Evolutionary conservation across 2,113 vertebrate species (phyloP).

Genomic region (Asarcornis scutulata): DNA sequence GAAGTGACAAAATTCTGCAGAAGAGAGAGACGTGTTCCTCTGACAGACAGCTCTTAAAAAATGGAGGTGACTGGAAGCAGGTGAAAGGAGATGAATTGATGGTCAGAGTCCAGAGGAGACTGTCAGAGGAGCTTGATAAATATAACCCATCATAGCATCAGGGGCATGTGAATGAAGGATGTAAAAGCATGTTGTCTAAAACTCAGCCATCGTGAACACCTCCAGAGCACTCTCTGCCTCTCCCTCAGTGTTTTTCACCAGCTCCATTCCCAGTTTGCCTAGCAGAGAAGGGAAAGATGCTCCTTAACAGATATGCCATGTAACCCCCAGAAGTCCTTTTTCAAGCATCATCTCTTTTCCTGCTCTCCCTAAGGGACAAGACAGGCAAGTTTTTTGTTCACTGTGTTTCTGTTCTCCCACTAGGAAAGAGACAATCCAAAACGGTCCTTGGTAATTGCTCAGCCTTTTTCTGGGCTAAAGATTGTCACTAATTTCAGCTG

Average conservation of each 20-base stretch:
- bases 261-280: not conserved
- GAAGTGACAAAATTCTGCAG: not conserved
- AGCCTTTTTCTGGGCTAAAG: not conserved
- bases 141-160: not conserved
- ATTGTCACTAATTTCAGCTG: not conserved
- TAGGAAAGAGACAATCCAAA: not conserved
- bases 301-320: not conserved
- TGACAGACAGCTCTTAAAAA: not conserved
- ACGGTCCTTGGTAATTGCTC: not conserved
- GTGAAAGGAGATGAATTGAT: not conserved
- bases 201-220: not conserved
- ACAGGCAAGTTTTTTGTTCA: not conserved
- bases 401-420: not conserved
- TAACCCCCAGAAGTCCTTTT: not conserved
- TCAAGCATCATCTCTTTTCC: not conserved
- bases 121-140: constrained; percentile 5
- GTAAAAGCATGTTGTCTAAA: rapidly evolving
- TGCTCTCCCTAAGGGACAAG: not conserved
- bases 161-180: not conserved
- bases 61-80: not conserved
- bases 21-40: not conserved
- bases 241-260: not conserved
- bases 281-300: not conserved
- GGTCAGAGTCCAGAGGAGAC: not conserved
- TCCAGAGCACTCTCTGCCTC: not conserved